Evolutionary conservation across 1,140 invertebrate species (phyloP).

Genomic region (Drosophila erecta): DNA sequence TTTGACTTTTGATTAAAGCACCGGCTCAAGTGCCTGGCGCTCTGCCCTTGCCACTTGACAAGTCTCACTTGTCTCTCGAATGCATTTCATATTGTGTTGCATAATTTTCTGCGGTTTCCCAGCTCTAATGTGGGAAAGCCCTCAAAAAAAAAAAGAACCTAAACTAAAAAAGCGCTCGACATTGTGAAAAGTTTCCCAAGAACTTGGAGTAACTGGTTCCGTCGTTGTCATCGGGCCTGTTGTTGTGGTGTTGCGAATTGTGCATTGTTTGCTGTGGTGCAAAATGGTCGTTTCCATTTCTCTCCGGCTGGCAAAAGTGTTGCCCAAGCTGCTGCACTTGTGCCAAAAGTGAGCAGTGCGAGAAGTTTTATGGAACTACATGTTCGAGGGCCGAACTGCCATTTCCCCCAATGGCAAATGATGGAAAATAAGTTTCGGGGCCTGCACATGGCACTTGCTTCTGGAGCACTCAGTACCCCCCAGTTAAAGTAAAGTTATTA

Average conservation of each 20-base stretch:
- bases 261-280: constrained; percentile 67
- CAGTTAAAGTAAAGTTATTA: too few relatives aligned
- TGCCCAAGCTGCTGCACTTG: constrained; percentile 52
- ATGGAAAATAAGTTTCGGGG: constrained; percentile 5
- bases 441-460: constrained; percentile 14
- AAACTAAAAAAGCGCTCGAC: constrained; percentile 10
- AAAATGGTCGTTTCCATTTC: constrained; percentile 46
- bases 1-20: constrained; percentile 83
- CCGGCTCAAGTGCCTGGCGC: constrained; percentile 74
- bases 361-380: constrained; percentile 46
- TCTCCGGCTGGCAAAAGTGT: constrained; percentile 48
- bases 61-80: constrained; percentile 81
- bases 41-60: constrained; percentile 66
- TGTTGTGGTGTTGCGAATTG: constrained; percentile 43
- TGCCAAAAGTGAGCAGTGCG: constrained; percentile 40
- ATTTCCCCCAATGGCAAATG: constrained; percentile 8
- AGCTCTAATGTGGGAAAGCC: constrained; percentile 66
- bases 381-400: constrained; percentile 2
- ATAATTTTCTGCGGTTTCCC: constrained; percentile 72
- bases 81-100: constrained; percentile 81
- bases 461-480: neutral
- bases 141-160: constrained; percentile 9
- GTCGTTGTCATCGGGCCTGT: constrained; percentile 30
- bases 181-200: constrained; percentile 55
- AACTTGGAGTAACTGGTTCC: constrained; percentile 44